phyloP scores from a whole-genome alignment of 2,113 vertebrate species.

The Balaenoptera acutorostrata region DNA sequence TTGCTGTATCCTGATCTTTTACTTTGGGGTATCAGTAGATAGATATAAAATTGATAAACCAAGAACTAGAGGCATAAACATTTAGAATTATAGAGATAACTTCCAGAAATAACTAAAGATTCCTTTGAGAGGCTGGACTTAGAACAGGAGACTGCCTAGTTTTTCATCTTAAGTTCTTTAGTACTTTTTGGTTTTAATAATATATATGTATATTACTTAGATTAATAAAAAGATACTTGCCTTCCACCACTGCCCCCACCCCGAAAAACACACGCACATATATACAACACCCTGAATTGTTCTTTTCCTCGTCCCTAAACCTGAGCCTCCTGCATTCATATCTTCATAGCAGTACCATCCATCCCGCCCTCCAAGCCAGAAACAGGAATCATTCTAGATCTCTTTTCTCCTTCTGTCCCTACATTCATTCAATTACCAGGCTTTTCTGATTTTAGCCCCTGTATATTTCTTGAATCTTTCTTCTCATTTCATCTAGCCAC shows the following conservation, averaged over 20 bases:
- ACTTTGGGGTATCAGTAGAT: neutral
- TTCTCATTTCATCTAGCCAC: neutral
- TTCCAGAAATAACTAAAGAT: neutral
- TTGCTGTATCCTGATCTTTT: neutral
- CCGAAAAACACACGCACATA: neutral
- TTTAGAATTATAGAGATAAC: neutral
- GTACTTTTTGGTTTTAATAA: neutral
- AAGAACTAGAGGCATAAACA: neutral
- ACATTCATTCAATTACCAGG: neutral
- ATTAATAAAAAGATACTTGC: neutral
- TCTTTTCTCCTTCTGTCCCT: neutral
- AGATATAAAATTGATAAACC: neutral
- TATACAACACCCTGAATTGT: neutral
- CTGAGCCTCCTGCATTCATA: neutral
- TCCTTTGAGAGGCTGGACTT: neutral
- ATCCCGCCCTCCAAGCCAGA: neutral
- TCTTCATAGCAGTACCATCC: neutral
- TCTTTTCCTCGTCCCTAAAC: neutral
- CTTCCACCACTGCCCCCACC: neutral
- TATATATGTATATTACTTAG: neutral
- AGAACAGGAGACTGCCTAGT: neutral
- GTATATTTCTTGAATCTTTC: neutral
- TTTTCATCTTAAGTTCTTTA: neutral
- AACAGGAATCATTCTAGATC: neutral
- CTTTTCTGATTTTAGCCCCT: neutral